Evolutionary conservation across 1,140 invertebrate species (phyloP).

Genomic region (Brachionus rubens): DNA sequence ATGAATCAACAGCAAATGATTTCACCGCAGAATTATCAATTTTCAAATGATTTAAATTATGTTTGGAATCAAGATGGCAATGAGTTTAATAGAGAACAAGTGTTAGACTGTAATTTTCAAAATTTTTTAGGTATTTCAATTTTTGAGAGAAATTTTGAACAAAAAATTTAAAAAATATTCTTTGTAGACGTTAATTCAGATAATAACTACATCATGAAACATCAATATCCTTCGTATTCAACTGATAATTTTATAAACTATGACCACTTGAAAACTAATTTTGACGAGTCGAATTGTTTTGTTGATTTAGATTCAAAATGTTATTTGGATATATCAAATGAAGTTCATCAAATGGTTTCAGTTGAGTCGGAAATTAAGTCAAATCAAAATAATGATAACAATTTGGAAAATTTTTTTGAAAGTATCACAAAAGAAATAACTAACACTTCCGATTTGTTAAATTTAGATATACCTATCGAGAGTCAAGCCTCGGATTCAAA

Average conservation of each 20-base stretch:
- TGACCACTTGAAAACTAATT: neutral
- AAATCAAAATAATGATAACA: slow-evolving; percentile 12
- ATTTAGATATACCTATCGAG: neutral
- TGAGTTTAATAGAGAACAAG: neutral
- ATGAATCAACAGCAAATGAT: neutral
- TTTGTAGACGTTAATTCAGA: neutral
- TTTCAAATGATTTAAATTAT: neutral
- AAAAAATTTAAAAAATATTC: neutral
- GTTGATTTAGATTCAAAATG: neutral
- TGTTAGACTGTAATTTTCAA: neutral
- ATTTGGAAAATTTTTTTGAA: slow-evolving; percentile 1
- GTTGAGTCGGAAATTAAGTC: too few relatives aligned
- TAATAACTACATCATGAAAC: too few relatives aligned
- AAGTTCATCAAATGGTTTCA: neutral
- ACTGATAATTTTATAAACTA: neutral
- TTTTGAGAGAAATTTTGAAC: neutral
- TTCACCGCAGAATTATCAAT: neutral
- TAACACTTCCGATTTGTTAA: neutral
- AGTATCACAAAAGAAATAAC: neutral
- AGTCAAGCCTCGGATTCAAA: neutral
- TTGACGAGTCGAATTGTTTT: neutral
- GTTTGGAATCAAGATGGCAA: neutral
- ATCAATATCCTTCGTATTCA: neutral
- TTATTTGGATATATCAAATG: slow-evolving; percentile 16
- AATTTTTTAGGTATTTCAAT: neutral